Base-by-base conservation (phyloP, 2,113 vertebrate genomes). In the Sinocyclocheilus anshuiensis region DNA sequence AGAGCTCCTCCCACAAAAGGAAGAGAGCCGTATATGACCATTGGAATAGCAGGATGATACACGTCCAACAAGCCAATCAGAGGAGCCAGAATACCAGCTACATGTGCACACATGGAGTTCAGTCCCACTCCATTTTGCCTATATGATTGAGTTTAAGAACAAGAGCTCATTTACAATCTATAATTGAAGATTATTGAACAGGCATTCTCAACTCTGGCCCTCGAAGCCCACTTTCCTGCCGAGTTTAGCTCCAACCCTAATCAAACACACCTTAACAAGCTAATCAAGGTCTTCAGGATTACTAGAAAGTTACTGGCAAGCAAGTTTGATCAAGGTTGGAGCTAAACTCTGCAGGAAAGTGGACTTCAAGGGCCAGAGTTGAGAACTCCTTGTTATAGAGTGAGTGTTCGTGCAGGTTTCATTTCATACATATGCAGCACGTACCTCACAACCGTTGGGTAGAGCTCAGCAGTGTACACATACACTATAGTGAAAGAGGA, bases 121-220 rank as follows among this genome's bases (percentile, higher is more conserved):
- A 97, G 78, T 29, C 96, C 97, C 45, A 96, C 77, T 13, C 96
- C 96, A 0, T 91, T 97, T 90, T 96, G 97, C 92, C 97, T 97
- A 86, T 0, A 83, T 13, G 0, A 69, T 8, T 63, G 7, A 63
- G 22, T 55, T 55, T 63, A 50, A 85, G 26, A 71, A 83, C 29
- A 18, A 82, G 5, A 79, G 55, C 11, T 57, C 2, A 7, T 79
- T 36, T 39, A 59, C 11, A 36, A 48, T n/a, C 45, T 2, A 29
- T 36, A 39, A 29, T 1, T 59, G 18, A 29, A 78, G 2, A 78
- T 11, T 36, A 36, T 36, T 29, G 2, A 29, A 29, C 29, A 29
- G 29, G 29, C 29, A 2, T 29, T 29, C 29, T 29, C 29, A 29
- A 29, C 29, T 29, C 29, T 2, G 29, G 29, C 29, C 29, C 2